Conservation (phyloP, 2,113 vertebrate species). For the Arizona elegans region DNA sequence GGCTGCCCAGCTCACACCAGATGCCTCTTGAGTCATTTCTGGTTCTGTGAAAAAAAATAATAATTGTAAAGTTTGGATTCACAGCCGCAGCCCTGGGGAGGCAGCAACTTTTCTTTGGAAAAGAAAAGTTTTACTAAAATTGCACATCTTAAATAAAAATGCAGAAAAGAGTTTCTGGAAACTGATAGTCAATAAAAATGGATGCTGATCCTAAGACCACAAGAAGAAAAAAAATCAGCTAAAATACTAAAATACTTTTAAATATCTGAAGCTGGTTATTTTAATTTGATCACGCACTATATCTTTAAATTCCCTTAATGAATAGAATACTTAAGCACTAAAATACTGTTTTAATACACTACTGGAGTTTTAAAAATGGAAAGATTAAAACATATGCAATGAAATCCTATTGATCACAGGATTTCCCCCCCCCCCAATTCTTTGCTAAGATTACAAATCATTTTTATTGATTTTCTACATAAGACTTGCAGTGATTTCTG, state of each 20-base stretch:
- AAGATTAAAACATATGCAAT: not conserved
- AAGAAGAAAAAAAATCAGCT: not conserved
- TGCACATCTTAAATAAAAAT: not conserved
- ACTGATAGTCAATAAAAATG: not conserved
- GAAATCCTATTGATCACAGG: not conserved
- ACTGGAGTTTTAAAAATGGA: not conserved
- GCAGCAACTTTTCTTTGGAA: not conserved
- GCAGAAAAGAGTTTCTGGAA: not conserved
- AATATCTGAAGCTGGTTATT: not conserved
- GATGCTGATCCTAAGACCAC: not conserved
- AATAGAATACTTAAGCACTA: not conserved
- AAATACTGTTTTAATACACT: not conserved
- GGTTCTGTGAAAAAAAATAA: not conserved
- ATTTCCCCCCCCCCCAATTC: not conserved
- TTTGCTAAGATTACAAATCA: not conserved
- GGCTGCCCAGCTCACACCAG: not conserved
- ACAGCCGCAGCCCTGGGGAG: not conserved
- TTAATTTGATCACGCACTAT: not conserved
- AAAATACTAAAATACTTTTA: not conserved
- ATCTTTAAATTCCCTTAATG: not conserved
- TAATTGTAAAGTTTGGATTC: not conserved
- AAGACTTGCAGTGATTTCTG: not conserved
- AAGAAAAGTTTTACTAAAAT: not conserved
- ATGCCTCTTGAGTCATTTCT: not conserved
- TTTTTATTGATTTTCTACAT: not conserved